These are phyloP conservation scores for Presbytis comata DNA, from an alignment of 2,797 vertebrate species.

Conservation along the genomic window DNA sequence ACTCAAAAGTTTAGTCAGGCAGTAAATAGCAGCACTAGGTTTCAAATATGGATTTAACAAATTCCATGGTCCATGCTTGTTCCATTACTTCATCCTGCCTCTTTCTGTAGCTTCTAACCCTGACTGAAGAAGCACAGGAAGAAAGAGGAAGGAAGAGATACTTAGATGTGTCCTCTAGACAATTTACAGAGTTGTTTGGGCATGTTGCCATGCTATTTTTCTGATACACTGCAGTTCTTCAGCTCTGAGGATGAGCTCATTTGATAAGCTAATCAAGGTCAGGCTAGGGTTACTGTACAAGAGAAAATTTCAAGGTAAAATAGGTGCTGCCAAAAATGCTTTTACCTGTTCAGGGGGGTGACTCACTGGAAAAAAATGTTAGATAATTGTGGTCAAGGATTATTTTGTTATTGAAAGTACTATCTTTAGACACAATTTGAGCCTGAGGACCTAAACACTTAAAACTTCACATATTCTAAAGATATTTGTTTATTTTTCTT, in stretches of 20 bases:
- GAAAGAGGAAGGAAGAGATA: neutral
- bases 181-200: neutral
- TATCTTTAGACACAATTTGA: neutral
- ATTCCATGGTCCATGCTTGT: neutral
- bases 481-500: neutral
- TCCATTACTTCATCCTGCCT: neutral
- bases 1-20: neutral
- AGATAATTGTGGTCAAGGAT: neutral
- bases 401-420: neutral
- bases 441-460: neutral
- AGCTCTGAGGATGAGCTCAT: conserved; percentile 65
- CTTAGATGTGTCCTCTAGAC: neutral
- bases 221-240: conserved; percentile 15
- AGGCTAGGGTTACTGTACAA: conserved; percentile 24
- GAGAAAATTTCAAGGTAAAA: conserved; percentile 61
- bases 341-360: neutral
- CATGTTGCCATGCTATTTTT: neutral
- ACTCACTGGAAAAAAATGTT: neutral
- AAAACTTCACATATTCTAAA: neutral
- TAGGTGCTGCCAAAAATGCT: conserved; percentile 49
- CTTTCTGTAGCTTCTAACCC: neutral
- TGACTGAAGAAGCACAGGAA: neutral
- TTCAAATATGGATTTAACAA: neutral
- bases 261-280: conserved; percentile 69
- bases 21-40: neutral